Percentiles rank a stretch among this genome's conserved stretches.
Evolutionary conservation across 2,888 invertebrate species (phyloP).

Genomic region (Arge pagana): DNA sequence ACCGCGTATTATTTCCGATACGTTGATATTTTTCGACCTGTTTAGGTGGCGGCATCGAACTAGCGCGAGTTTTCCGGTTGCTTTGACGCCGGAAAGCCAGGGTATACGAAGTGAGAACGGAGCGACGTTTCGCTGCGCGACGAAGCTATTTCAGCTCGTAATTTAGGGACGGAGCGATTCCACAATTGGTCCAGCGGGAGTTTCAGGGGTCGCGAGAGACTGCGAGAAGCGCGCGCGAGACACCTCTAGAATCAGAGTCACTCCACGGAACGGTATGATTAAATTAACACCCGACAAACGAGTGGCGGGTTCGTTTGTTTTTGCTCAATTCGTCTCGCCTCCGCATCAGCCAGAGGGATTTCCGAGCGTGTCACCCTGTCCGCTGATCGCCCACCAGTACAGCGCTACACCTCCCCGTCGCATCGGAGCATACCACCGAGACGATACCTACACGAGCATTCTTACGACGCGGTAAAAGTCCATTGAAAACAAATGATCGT

Average conservation of each 20-base stretch:
- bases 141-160: constrained; percentile 3
- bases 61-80: too few relatives aligned
- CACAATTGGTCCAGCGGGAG: constrained; percentile 17
- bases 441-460: too few relatives aligned
- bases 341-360: constrained; percentile 3
- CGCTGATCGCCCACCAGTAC: too few relatives aligned
- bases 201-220: constrained; percentile 2
- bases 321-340: constrained; percentile 10
- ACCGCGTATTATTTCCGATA: too few relatives aligned
- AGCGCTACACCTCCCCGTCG: too few relatives aligned
- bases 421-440: too few relatives aligned
- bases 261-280: constrained; percentile 14
- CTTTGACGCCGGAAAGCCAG: too few relatives aligned
- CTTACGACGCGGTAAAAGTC: too few relatives aligned
- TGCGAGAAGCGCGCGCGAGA: not conserved
- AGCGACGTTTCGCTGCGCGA: not conserved
- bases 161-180: constrained; percentile 17
- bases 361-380: not conserved
- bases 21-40: too few relatives aligned
- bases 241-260: constrained; percentile 9
- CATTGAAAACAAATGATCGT: too few relatives aligned
- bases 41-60: too few relatives aligned
- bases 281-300: constrained; percentile 19
- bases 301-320: constrained; percentile 5
- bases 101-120: too few relatives aligned